Conservation (phyloP, 2,113 vertebrate genomes). For the Phrynocephalus versicolor region DNA sequence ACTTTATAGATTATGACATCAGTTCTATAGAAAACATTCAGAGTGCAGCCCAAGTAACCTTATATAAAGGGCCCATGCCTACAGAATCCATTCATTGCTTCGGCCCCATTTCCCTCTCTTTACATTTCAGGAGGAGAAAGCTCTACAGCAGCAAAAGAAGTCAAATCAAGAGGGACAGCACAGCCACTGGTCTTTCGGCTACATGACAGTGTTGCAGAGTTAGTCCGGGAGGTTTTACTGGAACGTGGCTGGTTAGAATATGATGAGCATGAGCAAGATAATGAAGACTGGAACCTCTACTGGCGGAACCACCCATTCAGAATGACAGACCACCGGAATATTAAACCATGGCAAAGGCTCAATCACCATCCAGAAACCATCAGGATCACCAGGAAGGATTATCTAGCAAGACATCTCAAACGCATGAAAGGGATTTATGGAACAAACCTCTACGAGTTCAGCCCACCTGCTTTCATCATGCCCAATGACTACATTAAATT, state of each 20-base stretch:
- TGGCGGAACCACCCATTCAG: slow-evolving; percentile 75
- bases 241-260: slow-evolving; percentile 81
- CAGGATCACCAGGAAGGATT: slow-evolving; percentile 81
- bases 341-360: slow-evolving; percentile 82
- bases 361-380: slow-evolving; percentile 82
- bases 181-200: slow-evolving; percentile 75
- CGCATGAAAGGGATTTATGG: slow-evolving; percentile 77
- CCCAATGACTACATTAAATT: slow-evolving; percentile 80
- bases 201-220: slow-evolving; percentile 65
- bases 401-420: slow-evolving; percentile 75
- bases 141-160: slow-evolving; percentile 19
- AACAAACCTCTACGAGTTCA: slow-evolving; percentile 76
- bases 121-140: slow-evolving; percentile 22
- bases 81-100: background rate
- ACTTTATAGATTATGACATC: background rate
- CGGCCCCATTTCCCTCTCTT: background rate
- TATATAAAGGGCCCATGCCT: background rate
- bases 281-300: slow-evolving; percentile 81
- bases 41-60: background rate
- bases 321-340: slow-evolving; percentile 63
- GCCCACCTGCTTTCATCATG: slow-evolving; percentile 76
- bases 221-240: slow-evolving; percentile 80
- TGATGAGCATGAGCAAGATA: slow-evolving; percentile 57
- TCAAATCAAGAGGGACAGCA: background rate
- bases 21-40: background rate